phyloP scores from a whole-genome alignment of 2,888 invertebrate genomes.

The Halictus ligatus region DNA sequence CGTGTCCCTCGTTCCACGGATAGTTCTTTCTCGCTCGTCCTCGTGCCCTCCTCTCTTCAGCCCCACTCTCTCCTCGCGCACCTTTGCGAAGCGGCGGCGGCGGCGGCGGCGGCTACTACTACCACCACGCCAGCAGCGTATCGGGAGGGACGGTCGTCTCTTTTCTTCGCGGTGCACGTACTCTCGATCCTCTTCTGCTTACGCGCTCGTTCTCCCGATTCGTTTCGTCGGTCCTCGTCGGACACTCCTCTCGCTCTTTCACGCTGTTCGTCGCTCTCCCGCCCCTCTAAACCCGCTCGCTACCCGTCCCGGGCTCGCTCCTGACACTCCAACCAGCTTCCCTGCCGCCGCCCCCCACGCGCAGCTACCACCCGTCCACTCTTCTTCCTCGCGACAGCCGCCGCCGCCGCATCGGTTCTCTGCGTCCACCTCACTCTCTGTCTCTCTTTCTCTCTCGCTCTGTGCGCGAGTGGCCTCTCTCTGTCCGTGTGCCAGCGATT shows the following conservation, averaged over 20 bases:
- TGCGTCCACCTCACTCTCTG: slow-evolving; percentile 37
- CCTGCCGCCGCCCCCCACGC: slow-evolving; percentile 6
- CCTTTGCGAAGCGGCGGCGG: too few relatives aligned
- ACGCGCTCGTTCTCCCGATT: slow-evolving; percentile 55
- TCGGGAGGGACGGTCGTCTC: slow-evolving; percentile 16
- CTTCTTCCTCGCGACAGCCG: slow-evolving; percentile 68
- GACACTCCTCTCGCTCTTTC: slow-evolving; percentile 37
- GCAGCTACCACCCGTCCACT: slow-evolving; percentile 22
- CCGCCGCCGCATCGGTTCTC: slow-evolving; percentile 60
- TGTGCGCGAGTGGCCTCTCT: not conserved
- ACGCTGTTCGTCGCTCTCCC: slow-evolving; percentile 2
- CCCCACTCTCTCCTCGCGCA: not conserved
- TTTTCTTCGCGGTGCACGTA: slow-evolving; percentile 30
- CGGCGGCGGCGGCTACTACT: not conserved
- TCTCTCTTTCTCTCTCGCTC: not conserved
- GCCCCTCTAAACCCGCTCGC: slow-evolving; percentile 23
- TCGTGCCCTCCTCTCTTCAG: not conserved
- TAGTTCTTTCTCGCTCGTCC: slow-evolving; percentile 47
- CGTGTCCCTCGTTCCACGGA: slow-evolving; percentile 50
- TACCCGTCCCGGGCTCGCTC: slow-evolving; percentile 54
- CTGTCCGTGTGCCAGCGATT: not conserved
- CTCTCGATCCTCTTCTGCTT: slow-evolving; percentile 59
- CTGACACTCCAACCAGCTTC: slow-evolving; percentile 66
- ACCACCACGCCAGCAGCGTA: not conserved
- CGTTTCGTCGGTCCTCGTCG: slow-evolving; percentile 38